phyloP scores from a whole-genome alignment of 2,888 invertebrate species.

The Ectropis crepuscularia region DNA sequence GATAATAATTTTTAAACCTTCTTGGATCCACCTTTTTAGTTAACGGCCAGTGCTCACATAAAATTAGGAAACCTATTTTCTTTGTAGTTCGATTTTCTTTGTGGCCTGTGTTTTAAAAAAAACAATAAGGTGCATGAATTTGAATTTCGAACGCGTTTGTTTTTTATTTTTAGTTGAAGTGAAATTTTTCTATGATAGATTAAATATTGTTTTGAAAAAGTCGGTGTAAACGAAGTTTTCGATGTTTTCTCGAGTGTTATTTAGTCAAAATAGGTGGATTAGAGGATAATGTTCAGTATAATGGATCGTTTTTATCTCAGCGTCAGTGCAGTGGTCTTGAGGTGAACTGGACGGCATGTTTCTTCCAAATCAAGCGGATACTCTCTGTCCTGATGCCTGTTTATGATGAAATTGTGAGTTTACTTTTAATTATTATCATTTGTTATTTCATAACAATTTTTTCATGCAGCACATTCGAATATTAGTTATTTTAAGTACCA shows the following conservation, averaged over 20 bases:
- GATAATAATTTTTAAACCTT: conserved; percentile 16
- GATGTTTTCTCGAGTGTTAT: conserved; percentile 52
- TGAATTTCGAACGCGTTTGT: not conserved
- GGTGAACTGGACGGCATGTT: conserved; percentile 77
- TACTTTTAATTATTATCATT: not conserved
- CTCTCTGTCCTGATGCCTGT: conserved; percentile 75
- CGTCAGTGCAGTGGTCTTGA: conserved; percentile 61
- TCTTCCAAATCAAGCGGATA: conserved; percentile 65
- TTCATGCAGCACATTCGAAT: not conserved
- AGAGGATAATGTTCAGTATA: conserved; percentile 47
- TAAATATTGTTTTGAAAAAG: conserved; percentile 6
- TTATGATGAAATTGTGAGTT: conserved; percentile 80
- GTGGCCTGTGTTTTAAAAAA: not conserved
- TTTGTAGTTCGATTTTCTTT: conserved; percentile 3
- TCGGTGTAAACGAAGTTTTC: conserved; percentile 39
- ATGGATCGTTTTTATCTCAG: conserved; percentile 46
- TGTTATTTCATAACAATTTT: not conserved
- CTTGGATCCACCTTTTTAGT: not conserved
- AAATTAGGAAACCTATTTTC: not conserved
- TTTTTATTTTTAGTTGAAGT: conserved; percentile 4
- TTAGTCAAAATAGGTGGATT: conserved; percentile 71
- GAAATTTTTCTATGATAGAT: not conserved
- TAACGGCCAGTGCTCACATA: conserved; percentile 6
- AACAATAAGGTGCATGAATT: not conserved
- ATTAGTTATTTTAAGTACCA: not conserved